Evolutionary conservation across 2,797 vertebrate genomes (phyloP).

Genomic region (Masticophis lateralis): DNA sequence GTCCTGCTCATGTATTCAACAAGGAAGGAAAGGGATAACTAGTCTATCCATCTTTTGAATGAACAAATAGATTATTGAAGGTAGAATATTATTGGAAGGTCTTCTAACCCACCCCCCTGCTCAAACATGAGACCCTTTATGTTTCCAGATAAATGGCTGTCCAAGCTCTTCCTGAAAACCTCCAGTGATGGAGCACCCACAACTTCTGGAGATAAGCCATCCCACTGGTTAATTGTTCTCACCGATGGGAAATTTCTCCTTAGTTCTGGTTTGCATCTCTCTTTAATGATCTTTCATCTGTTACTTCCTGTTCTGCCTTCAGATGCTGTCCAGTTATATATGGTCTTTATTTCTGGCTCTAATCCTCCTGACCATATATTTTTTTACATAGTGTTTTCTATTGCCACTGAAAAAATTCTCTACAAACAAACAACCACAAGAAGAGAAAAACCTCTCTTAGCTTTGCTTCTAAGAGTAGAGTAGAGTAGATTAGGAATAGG

Average conservation of each 20-base stretch:
- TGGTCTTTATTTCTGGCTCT: neutral
- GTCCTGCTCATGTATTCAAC: neutral
- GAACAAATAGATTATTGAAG: neutral
- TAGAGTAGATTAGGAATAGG: no score
- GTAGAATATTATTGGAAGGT: neutral
- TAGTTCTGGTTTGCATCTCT: neutral
- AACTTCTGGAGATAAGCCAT: neutral
- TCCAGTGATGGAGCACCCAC: neutral
- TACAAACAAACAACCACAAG: neutral
- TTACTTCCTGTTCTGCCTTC: neutral
- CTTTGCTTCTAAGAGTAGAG: neutral
- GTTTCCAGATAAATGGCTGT: neutral
- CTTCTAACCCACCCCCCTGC: neutral
- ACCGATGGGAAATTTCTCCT: neutral
- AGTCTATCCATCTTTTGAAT: neutral
- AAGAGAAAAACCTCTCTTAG: neutral
- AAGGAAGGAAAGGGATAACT: neutral
- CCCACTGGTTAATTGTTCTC: neutral
- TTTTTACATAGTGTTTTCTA: neutral
- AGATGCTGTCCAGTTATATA: neutral
- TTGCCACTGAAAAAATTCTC: neutral
- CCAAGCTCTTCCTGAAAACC: neutral
- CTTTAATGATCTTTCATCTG: neutral
- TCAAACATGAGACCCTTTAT: neutral
- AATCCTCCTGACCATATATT: neutral